phyloP scores from a whole-genome alignment of 2,888 invertebrate species.

The Chrysolina americana region DNA sequence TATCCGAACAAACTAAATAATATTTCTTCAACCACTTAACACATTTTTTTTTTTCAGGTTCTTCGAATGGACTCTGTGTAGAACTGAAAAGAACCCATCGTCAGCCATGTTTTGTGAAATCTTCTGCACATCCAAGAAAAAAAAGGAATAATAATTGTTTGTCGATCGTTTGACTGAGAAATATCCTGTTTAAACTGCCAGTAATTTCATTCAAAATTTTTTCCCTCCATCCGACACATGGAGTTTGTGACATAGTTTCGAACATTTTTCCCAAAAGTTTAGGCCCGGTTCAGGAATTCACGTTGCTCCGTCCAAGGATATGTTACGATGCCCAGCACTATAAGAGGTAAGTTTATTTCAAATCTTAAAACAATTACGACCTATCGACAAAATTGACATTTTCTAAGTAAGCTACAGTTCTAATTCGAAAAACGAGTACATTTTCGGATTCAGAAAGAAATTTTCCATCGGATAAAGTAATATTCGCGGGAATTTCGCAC shows the following conservation, averaged over 20 bases:
- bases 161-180: not conserved
- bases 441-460: too few relatives aligned
- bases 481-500: too few relatives aligned
- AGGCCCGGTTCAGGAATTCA: conserved; percentile 11
- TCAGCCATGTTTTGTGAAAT: conserved; percentile 63
- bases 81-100: conserved; percentile 20
- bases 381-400: too few relatives aligned
- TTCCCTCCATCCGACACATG: conserved; percentile 13
- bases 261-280: not conserved
- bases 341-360: conserved; percentile 69
- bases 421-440: too few relatives aligned
- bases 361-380: too few relatives aligned
- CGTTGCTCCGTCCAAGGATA: conserved; percentile 56
- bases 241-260: conserved; percentile 32
- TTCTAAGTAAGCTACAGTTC: too few relatives aligned
- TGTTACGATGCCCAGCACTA: conserved; percentile 70
- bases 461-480: too few relatives aligned
- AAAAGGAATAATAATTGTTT: conserved; percentile 54
- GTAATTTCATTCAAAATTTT: too few relatives aligned
- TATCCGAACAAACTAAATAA: not conserved
- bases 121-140: conserved; percentile 65
- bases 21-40: too few relatives aligned
- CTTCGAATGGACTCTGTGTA: conserved; percentile 35
- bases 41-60: conserved; percentile 10
- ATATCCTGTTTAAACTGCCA: too few relatives aligned